Conservation (phyloP, 2,113 vertebrate genomes). For the Syngnathus floridae region DNA sequence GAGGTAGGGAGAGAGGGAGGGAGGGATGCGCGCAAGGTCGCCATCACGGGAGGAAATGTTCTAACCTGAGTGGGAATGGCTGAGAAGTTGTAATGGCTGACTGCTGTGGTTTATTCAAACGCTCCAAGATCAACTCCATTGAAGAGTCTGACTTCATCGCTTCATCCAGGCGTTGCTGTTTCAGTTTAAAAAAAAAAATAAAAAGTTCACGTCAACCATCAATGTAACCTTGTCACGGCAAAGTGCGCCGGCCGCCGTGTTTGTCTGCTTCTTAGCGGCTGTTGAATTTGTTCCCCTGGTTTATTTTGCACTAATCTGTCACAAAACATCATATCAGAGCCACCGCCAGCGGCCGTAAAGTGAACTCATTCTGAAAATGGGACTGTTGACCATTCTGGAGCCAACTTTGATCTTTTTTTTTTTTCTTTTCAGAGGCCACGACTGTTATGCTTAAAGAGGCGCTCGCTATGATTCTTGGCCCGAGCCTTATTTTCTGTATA, state of each 20-base stretch:
- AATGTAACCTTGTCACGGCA: conserved; percentile 14
- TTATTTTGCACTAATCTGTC: conserved; percentile 42
- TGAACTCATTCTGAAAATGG: conserved; percentile 61
- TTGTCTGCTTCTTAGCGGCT: conserved; percentile 14
- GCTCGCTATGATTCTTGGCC: conserved; percentile 70
- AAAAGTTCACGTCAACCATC: conserved; percentile 22
- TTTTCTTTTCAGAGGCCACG: conserved; percentile 63
- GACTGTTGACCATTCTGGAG: conserved; percentile 62
- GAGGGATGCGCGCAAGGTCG: conserved; percentile 1
- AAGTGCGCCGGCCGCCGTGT: neutral
- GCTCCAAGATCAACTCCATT: conserved; percentile 63
- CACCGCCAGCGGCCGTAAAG: conserved; percentile 33
- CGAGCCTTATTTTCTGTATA: conserved; percentile 68
- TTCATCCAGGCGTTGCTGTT: neutral
- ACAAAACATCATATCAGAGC: conserved; percentile 33
- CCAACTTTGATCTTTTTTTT: conserved; percentile 55
- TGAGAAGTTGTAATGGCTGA: conserved; percentile 59
- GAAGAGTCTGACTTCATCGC: conserved; percentile 39
- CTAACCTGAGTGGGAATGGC: conserved; percentile 55
- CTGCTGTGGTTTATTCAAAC: conserved; percentile 57
- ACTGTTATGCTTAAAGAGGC: conserved; percentile 74
- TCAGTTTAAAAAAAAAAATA: conserved; percentile 27
- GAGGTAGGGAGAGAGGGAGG: no score
- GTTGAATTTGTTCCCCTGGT: conserved; percentile 28
- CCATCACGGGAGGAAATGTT: conserved; percentile 39